Evolutionary conservation across 2,888 invertebrate genomes (phyloP), one percentile per base, ranked within the genome.

Genomic region (Stictocephala bisonia): DNA sequence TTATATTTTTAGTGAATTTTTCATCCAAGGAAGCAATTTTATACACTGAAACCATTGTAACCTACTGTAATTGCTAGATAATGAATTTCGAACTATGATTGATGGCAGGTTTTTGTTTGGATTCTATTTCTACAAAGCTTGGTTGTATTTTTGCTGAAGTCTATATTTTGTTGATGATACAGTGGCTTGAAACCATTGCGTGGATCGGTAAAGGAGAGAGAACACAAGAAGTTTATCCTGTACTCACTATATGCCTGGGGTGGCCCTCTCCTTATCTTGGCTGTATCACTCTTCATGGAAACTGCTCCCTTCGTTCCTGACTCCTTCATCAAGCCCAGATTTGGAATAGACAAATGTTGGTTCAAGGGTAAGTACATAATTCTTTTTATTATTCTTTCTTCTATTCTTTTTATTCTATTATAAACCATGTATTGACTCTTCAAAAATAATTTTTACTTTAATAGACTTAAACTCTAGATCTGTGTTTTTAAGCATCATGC

Each of bases 211-310:
- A 75, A 73, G 22, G 79, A 80, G 72, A 75, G 81, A 6, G 88
- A 91, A 79, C 83, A 82, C 27, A 88, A 86, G 79, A 87, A 90
- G 58, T 91, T 92, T 80, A 80, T 87, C 0, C 80, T 88, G 66
- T 92, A 92, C 80, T 89, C 88, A 6, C 79, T 85, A 6, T 92
- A 92, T 81, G 91, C 91, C 0, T 91, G 90, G 90, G 91, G 91
- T 0, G 83, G 88, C 22, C 89, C 92, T 0, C 71, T 87, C 0
- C 11, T 88, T 0, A 84, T 90, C 50, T 87, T 88, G 0, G 83
- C 82, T 0, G 74, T 86, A 51, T 87, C 87, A 4, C 82, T 86
- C 0, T 83, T 84, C 13, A 88, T 89, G 87, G 88, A 90, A 80
- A 85, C 87, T 74, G 82, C 83, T 15, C 84, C 83, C 0, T 79